These are phyloP conservation scores for Camptogramma bilineatum DNA, from an alignment of 2,888 invertebrate species.

Conservation along the genomic window DNA sequence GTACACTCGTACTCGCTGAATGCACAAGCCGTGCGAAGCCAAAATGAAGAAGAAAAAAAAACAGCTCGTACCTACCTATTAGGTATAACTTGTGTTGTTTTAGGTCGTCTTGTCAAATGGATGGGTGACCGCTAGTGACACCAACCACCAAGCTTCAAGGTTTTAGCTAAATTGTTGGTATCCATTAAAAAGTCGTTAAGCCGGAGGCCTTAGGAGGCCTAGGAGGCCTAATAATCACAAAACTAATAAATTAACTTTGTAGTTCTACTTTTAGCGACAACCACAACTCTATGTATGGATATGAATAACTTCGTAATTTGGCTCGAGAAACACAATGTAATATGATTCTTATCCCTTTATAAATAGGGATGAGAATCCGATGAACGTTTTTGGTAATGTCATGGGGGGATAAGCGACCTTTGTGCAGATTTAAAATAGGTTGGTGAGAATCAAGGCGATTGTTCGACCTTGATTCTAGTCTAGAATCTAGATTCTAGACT, in stretches of 20 bases:
- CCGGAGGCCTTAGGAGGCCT: neutral
- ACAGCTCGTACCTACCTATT: too few species aligned
- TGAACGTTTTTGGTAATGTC: slow-evolving; percentile 7
- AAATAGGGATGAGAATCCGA: slow-evolving; percentile 1
- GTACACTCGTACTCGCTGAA: too few species aligned
- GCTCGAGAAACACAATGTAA: neutral
- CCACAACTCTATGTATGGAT: neutral
- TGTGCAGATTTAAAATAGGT: slow-evolving; percentile 21
- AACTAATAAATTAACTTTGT: neutral
- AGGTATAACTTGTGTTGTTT: too few species aligned
- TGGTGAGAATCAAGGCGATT: slow-evolving; percentile 16
- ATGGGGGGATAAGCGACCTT: slow-evolving; percentile 14
- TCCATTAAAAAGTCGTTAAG: neutral
- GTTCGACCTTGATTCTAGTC: neutral
- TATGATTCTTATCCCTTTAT: neutral
- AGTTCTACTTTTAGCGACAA: neutral
- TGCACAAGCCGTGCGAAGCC: too few species aligned
- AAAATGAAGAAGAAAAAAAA: too few species aligned
- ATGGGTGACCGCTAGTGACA: too few species aligned
- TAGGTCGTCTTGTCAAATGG: too few species aligned
- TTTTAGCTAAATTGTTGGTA: too few species aligned
- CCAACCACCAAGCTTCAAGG: too few species aligned
- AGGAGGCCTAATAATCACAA: neutral
- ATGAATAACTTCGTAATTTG: slow-evolving; percentile 5
- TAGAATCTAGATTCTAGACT: neutral